Conservation (phyloP, 2,113 vertebrate genomes). For the Burhinus bistriatus region DNA sequence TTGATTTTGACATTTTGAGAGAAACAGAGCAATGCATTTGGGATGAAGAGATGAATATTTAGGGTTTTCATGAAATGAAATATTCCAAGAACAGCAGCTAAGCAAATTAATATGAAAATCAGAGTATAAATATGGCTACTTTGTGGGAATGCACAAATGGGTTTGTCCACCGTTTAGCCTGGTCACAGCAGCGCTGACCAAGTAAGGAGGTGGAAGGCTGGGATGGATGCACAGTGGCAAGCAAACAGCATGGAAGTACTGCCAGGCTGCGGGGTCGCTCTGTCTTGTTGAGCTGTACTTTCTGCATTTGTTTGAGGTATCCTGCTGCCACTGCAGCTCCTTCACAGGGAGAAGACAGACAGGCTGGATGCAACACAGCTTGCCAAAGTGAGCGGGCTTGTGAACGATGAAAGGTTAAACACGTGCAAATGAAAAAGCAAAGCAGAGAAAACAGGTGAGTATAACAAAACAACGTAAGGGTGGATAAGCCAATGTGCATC, state of each 20-base stretch:
- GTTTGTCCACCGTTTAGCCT: not conserved
- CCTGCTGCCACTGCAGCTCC: not conserved
- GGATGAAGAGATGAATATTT: not conserved
- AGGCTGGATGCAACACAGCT: not conserved
- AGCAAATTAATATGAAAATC: not conserved
- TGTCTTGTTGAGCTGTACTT: not conserved
- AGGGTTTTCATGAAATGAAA: not conserved
- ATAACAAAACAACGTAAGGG: not conserved
- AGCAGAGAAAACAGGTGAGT: not conserved
- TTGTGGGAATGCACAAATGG: rapidly evolving
- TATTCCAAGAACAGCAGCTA: not conserved
- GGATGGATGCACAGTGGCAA: not conserved
- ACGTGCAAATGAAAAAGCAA: rapidly evolving
- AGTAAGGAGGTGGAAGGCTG: not conserved
- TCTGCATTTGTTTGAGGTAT: not conserved
- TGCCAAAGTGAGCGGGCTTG: not conserved
- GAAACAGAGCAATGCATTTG: not conserved
- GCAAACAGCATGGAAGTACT: not conserved
- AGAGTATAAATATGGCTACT: not conserved
- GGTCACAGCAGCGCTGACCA: not conserved
- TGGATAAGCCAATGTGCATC: not conserved
- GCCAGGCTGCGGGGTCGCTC: not conserved
- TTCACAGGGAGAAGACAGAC: not conserved
- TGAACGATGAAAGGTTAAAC: not conserved
- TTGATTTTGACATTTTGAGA: not conserved